These are phyloP conservation scores for Hermatobates lingyangjiaoensis DNA, from an alignment of 1,140 invertebrate genomes.

Conservation along the genomic window DNA sequence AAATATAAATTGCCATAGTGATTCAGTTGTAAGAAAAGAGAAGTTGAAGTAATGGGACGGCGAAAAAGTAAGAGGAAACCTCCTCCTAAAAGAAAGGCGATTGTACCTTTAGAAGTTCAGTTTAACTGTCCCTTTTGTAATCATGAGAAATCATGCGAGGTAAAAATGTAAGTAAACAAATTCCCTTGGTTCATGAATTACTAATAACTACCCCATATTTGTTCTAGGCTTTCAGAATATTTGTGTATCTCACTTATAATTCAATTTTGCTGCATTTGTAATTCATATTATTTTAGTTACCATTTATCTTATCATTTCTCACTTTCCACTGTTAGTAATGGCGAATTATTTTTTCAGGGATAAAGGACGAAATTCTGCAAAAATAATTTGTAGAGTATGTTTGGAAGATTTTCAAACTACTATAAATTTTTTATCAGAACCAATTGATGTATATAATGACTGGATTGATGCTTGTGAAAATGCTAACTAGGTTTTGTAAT, in stretches of 20 bases:
- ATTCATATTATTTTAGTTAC: no score
- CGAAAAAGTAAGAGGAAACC: constrained; percentile 94
- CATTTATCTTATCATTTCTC: no score
- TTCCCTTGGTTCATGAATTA: no score
- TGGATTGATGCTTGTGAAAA: constrained; percentile 98
- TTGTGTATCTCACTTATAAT: background rate
- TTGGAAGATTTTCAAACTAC: constrained; percentile 91
- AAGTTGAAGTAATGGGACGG: constrained; percentile 54
- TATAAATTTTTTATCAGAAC: constrained; percentile 91
- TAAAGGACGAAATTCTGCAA: constrained; percentile 73
- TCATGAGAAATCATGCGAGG: constrained; percentile 97
- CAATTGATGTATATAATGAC: constrained; percentile 97
- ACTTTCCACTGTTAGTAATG: background rate
- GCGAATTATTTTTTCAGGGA: constrained; percentile 49
- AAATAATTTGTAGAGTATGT: constrained; percentile 87
- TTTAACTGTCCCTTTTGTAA: constrained; percentile 99
- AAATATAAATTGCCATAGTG: no score
- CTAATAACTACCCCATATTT: no score
- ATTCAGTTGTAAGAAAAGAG: background rate
- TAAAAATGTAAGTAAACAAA: constrained; percentile 92
- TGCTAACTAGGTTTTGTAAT: constrained; percentile 65
- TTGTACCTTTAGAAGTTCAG: constrained; percentile 81
- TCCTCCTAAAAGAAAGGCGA: constrained; percentile 81
- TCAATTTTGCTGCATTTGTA: background rate
- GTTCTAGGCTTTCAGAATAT: no score